Percentiles rank a stretch among this genome's conserved stretches.
These are phyloP conservation scores for Denticeps clupeoides DNA, from an alignment of 2,797 vertebrate species.

Conservation along the genomic window DNA sequence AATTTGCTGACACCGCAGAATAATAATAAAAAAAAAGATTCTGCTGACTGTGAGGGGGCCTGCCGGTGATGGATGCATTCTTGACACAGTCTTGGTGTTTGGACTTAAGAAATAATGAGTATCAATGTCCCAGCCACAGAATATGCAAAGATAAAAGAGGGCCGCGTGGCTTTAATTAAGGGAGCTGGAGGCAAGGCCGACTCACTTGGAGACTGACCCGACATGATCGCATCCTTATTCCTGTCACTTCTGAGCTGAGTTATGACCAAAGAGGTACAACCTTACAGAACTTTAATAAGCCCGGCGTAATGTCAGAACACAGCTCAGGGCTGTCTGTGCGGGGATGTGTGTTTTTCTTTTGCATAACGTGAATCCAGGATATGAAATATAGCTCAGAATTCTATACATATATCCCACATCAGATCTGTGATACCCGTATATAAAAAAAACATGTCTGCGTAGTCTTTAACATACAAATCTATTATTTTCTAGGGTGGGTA, in stretches of 20 bases:
- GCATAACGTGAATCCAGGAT: constrained; percentile 9
- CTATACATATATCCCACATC: constrained; percentile 2
- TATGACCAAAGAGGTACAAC: constrained; percentile 56
- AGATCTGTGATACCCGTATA: constrained; percentile 11
- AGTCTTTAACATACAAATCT: too few relatives aligned
- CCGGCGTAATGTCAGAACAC: constrained; percentile 42
- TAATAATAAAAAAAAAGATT: constrained; percentile 57
- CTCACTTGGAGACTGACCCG: constrained; percentile 83
- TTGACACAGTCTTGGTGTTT: constrained; percentile 99
- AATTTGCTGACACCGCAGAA: constrained; percentile 80
- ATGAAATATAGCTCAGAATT: constrained; percentile 6
- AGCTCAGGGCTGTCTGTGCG: constrained; percentile 19
- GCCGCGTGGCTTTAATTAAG: constrained; percentile 96
- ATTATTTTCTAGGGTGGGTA: too few relatives aligned
- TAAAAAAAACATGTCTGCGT: too few relatives aligned
- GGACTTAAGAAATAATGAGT: constrained; percentile 99
- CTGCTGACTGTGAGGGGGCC: constrained; percentile 82
- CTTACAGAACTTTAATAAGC: constrained; percentile 52
- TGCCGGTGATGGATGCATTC: constrained; percentile 94
- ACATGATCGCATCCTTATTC: constrained; percentile 97
- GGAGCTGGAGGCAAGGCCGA: constrained; percentile 72
- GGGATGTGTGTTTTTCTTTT: constrained; percentile 4
- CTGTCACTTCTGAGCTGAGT: constrained; percentile 78
- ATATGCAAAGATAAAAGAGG: constrained; percentile 93
- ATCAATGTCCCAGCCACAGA: constrained; percentile 95